Conservation (phyloP, 2,113 vertebrate genomes). For the Pseudolaguvia tuberculata region DNA sequence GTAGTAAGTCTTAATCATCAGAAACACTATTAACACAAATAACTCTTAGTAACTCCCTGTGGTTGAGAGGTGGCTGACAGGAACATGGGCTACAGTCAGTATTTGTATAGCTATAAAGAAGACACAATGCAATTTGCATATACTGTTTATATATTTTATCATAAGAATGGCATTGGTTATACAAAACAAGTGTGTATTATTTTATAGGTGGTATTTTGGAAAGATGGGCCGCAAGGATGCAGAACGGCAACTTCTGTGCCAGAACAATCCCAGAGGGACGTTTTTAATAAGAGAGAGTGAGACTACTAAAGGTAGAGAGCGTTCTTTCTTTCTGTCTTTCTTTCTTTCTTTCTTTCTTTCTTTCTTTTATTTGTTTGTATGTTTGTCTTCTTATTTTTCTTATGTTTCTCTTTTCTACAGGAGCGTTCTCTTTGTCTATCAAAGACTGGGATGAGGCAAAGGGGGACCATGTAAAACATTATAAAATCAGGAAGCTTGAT, state of each 20-base stretch:
- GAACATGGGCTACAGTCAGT: background rate
- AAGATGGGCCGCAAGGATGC: constrained; percentile 92
- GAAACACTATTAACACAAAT: background rate
- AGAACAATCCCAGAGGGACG: constrained; percentile 77
- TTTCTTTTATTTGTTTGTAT: background rate
- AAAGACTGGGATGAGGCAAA: constrained; percentile 89
- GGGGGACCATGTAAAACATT: constrained; percentile 94
- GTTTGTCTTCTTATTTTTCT: background rate
- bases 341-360: background rate
- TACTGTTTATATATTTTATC: background rate
- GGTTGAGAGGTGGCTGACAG: background rate
- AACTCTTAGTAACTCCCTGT: background rate
- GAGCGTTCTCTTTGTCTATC: constrained; percentile 93
- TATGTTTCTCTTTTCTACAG: constrained; percentile 54
- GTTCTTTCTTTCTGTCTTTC: background rate
- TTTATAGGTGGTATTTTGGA: constrained; percentile 90
- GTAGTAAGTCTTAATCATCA: background rate
- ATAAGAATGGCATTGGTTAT: background rate
- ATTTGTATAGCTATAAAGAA: background rate
- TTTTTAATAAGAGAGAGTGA: constrained; percentile 93
- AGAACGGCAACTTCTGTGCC: constrained; percentile 80
- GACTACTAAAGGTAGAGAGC: constrained; percentile 81
- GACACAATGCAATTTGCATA: background rate
- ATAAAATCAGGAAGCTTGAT: constrained; percentile 96
- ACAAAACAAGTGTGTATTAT: background rate